A percentile compares a stretch with the other conserved stretches of the same genome.
Conservation (phyloP, 1,140 invertebrate species). For the Ceratosolen fusciceps region DNA sequence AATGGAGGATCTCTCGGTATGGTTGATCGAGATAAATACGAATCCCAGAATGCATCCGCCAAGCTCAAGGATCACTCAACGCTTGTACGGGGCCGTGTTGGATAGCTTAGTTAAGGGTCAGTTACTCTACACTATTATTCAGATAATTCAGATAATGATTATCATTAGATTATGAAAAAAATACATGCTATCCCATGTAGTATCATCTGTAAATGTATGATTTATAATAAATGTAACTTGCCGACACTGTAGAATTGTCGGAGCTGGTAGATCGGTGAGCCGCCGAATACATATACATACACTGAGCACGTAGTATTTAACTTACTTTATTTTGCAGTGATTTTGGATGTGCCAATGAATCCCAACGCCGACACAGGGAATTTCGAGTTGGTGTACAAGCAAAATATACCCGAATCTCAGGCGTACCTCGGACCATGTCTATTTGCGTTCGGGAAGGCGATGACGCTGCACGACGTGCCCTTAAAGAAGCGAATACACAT, state of each 20-base stretch:
- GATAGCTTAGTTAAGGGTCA: constrained; percentile 91
- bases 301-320: not conserved
- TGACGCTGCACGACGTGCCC: constrained; percentile 44
- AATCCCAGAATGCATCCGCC: constrained; percentile 85
- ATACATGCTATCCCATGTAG: not conserved
- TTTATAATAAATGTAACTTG: constrained; percentile 18
- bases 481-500: not conserved
- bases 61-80: constrained; percentile 86
- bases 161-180: too few species aligned
- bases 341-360: constrained; percentile 75
- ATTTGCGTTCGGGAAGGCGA: constrained; percentile 72
- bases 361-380: constrained; percentile 75
- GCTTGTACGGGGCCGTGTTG: constrained; percentile 85
- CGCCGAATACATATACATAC: too few species aligned
- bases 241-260: not conserved
- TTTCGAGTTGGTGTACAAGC: constrained; percentile 76
- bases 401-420: constrained; percentile 71
- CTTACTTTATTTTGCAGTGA: constrained; percentile 68
- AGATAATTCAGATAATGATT: too few species aligned
- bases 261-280: too few species aligned
- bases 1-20: constrained; percentile 87
- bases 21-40: constrained; percentile 95
- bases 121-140: too few species aligned
- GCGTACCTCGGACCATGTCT: constrained; percentile 75
- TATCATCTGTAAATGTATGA: constrained; percentile 24